Conservation (phyloP, 23 tunicate genomes). For the Trididemnum nubilum region DNA sequence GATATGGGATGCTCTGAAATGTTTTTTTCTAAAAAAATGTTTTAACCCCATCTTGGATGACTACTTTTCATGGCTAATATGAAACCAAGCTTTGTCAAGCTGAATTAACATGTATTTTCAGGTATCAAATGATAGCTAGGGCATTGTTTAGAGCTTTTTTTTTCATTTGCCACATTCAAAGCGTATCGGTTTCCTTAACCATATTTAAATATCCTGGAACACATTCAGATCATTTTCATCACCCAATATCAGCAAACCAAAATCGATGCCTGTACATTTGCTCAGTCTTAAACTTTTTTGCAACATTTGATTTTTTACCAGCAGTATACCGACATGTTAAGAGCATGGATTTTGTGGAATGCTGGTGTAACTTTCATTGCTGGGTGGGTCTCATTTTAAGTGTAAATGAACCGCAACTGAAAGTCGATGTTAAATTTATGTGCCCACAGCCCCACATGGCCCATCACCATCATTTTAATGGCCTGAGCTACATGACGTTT, state of each 20-base stretch:
- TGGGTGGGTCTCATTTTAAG: not conserved
- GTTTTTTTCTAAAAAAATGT: too few species aligned
- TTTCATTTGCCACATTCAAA: too few species aligned
- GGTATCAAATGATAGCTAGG: too few species aligned
- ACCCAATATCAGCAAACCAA: not conserved
- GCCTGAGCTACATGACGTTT: not conserved
- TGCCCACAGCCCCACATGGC: not conserved
- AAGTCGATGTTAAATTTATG: not conserved
- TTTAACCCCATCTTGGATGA: too few species aligned
- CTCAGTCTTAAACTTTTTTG: not conserved
- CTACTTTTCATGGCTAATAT: too few species aligned
- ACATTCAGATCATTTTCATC: not conserved
- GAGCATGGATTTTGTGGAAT: not conserved
- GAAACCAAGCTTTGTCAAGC: too few species aligned
- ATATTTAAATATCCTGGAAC: too few species aligned
- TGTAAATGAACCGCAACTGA: not conserved
- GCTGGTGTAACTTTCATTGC: not conserved
- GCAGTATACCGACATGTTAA: not conserved
- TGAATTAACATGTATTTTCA: too few species aligned
- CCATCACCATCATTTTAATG: not conserved
- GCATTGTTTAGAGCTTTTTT: too few species aligned
- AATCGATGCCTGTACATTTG: not conserved
- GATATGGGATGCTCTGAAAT: too few species aligned
- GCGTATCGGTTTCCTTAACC: too few species aligned
- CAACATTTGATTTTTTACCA: not conserved